These are phyloP conservation scores for Notarius lentiginosus DNA, from an alignment of 2,113 vertebrate genomes.

Conservation along the genomic window DNA sequence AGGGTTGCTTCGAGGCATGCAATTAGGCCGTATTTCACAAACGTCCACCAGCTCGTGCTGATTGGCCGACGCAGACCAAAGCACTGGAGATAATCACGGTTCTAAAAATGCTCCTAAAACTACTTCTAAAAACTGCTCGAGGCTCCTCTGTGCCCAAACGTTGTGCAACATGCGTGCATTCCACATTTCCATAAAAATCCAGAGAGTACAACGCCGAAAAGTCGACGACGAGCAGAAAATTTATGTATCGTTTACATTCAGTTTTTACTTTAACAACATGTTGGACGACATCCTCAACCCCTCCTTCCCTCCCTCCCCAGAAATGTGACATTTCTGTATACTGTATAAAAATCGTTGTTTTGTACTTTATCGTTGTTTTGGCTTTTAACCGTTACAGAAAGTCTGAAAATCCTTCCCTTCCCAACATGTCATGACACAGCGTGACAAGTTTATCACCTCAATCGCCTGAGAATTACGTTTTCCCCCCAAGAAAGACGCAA, in stretches of 20 bases:
- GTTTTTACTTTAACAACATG: not conserved
- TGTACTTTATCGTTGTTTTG: not conserved
- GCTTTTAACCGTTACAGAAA: not conserved
- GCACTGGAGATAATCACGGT: slow-evolving; percentile 25
- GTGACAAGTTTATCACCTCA: not conserved
- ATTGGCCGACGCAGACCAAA: slow-evolving; percentile 16
- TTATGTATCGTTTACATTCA: not conserved
- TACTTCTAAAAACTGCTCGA: slow-evolving; percentile 6
- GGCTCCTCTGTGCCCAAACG: slow-evolving; percentile 8
- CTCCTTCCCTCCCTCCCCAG: too few species aligned
- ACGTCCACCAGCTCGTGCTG: slow-evolving; percentile 2
- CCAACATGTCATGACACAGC: not conserved
- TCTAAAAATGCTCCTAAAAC: slow-evolving; percentile 18
- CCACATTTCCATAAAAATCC: slow-evolving; percentile 5
- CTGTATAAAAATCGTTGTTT: not conserved
- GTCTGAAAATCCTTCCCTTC: not conserved
- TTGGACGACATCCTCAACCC: not conserved
- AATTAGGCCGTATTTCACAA: slow-evolving; percentile 20
- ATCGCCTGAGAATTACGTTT: not conserved
- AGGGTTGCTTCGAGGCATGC: slow-evolving; percentile 23
- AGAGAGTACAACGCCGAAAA: not conserved
- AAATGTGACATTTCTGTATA: not conserved
- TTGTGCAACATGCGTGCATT: slow-evolving; percentile 17
- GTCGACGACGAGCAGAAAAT: not conserved
- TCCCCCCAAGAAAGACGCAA: not conserved